Evolutionary conservation across 2,113 vertebrate species (phyloP), one percentile per base, ranked within the genome.

Genomic region (Salvelinus alpinus): DNA sequence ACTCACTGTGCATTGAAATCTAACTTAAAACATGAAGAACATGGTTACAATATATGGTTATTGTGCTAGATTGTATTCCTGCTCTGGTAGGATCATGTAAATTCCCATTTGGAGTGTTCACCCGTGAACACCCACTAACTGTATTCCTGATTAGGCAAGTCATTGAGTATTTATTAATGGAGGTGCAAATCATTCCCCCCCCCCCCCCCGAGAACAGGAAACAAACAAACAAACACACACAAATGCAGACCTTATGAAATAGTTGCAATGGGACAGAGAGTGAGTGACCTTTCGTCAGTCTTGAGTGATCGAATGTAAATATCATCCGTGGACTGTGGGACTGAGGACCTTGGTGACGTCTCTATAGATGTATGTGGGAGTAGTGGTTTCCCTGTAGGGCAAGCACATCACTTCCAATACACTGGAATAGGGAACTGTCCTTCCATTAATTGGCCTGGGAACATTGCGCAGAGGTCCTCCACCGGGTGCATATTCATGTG

Each of bases 231-330:
- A 62, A 9, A 34, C 57, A 24, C 20, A 24, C 27, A 34, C 31
- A 34, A 29, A 24, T 57, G n/a, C 57, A 38, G 25, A 59, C 8
- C 9, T 25, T 12, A 16, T 51, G 48, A 13, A 71, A 24, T 7
- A 18, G 22, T 22, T 25, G 48, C 18, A 20, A 71, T 16, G 22
- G 27, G 11, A 31, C 14, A 72, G 29, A n/a, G 9, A 48, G 24
- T 27, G 51, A 44, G 38, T 86, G 80, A 89, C 88, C 85, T 85
- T 70, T 84, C 73, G 83, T 81, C 75, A 75, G 84, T 86, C 78
- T 76, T 78, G 79, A 71, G 85, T 88, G 88, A 87, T 87, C 64
- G 77, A 84, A 87, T 86, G 84, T 84, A 87, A 88, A 87, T 87
- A 88, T 89, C 72, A 88, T 86, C 66, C 20, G 34, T 34, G 34